Evolutionary conservation across 2,888 invertebrate genomes (phyloP), one percentile per base, ranked within the genome.

Genomic region (Gryllus longicercus): DNA sequence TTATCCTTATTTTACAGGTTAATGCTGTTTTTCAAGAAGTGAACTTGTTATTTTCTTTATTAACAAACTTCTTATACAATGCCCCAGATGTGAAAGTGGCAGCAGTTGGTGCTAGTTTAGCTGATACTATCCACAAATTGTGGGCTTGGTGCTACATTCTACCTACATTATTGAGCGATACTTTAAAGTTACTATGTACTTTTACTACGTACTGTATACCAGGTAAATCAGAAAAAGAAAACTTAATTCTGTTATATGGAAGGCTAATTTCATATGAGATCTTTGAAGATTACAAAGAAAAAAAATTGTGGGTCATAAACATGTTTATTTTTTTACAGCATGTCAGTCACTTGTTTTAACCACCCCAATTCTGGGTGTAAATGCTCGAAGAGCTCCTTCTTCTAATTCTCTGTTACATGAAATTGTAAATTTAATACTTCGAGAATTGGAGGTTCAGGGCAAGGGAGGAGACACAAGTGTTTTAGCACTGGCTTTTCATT

Each of bases 91-190:
- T 91, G 0, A 93, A 93, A 85, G 88, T 88, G 25, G 86, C 87
- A 51, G 89, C 91, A 50, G 90, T 90, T 0, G 88, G 89, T 49
- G 87, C 89, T 74, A 90, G 90, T 79, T 85, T 93, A 50, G 89
- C 91, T 0, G 89, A 91, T 82, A 88, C 91, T 0, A 85, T 92
- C 16, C 91, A 91, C 84, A 91, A 92, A 83, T 86, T 93, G 83
- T 93, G 93, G 93, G 88, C 90, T 3, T 93, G 93, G 92, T 90
- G 91, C 84, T 89, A 89, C 85, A 88, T 91, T 84, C 90, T 90
- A 49, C 90, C 90, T 78, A 86, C 86, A 78, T 86, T 91, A 75
- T 84, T 91, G 8, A 86, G 88, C 2, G 89, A 90, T 23, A 88
- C 89, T 21, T 86, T 93, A 79, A 89, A 90, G 84, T 86, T 93